Percentiles rank a stretch among this genome's conserved stretches.
Conservation (phyloP, 2,113 vertebrate genomes). For the Chamaetylas fuelleborni region DNA sequence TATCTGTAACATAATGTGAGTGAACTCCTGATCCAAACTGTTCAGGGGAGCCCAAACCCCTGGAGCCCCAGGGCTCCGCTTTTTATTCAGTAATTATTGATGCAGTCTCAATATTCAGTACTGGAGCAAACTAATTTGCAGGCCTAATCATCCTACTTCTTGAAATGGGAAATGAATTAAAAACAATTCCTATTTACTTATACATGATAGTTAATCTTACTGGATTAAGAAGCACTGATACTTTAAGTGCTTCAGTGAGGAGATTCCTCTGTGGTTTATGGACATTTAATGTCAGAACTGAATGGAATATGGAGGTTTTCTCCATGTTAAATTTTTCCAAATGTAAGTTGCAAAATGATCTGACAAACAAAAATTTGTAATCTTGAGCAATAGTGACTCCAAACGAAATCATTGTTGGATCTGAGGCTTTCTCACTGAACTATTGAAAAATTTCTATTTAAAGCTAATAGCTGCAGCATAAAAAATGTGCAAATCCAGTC, state of each 20-base stretch:
- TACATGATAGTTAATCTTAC: constrained; percentile 27
- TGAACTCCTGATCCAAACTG: neutral
- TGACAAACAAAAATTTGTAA: neutral
- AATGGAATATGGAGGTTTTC: neutral
- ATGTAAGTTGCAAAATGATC: neutral
- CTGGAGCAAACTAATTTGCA: constrained; percentile 10
- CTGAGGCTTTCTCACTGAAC: neutral
- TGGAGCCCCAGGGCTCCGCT: neutral
- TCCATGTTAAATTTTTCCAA: neutral
- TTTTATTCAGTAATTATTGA: constrained; percentile 45
- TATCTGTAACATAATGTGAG: constrained; percentile 11
- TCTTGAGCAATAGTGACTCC: neutral
- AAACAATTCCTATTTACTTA: constrained; percentile 39
- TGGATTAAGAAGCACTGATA: neutral
- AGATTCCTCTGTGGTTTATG: neutral
- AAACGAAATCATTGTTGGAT: neutral
- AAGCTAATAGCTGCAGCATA: neutral
- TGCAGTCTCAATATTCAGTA: constrained; percentile 11
- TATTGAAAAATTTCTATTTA: constrained; percentile 12
- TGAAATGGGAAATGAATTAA: constrained; percentile 35
- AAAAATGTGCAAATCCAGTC: neutral
- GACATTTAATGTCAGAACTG: neutral
- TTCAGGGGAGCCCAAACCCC: constrained; percentile 8
- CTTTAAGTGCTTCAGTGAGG: neutral
- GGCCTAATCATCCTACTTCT: neutral